Conservation (phyloP, 2,888 invertebrate species). For the Drosophila neotestacea region DNA sequence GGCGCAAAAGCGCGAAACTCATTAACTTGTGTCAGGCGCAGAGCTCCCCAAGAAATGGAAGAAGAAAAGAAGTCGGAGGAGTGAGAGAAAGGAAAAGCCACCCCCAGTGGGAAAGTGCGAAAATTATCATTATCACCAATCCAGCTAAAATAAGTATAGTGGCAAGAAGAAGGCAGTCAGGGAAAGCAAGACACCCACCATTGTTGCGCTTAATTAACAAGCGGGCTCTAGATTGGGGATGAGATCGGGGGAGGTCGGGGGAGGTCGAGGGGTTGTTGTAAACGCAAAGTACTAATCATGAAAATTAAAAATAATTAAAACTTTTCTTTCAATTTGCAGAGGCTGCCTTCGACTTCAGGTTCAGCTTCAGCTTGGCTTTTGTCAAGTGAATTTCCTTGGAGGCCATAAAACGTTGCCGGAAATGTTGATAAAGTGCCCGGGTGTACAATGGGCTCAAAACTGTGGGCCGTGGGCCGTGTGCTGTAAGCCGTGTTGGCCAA, state of each 20-base stretch:
- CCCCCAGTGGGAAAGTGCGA: conserved; percentile 70
- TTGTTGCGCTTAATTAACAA: conserved; percentile 83
- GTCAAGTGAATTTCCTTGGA: conserved; percentile 67
- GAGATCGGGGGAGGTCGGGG: background rate
- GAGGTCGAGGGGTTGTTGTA: conserved; percentile 46
- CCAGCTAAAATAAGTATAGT: conserved; percentile 47
- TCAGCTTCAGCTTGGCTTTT: conserved; percentile 34
- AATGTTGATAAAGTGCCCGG: conserved; percentile 69
- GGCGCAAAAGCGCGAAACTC: conserved; percentile 78
- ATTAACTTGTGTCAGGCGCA: conserved; percentile 77
- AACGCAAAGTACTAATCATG: conserved; percentile 82
- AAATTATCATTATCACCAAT: conserved; percentile 83
- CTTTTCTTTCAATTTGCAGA: conserved; percentile 76
- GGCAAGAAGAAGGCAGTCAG: background rate
- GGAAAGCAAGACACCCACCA: conserved; percentile 52
- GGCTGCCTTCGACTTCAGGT: conserved; percentile 12
- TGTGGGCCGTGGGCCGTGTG: background rate
- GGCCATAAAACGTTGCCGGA: conserved; percentile 68
- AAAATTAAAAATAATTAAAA: conserved; percentile 84
- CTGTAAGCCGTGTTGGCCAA: background rate
- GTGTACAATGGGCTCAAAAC: conserved; percentile 31
- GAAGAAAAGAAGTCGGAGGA: background rate
- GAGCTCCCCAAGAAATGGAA: conserved; percentile 38
- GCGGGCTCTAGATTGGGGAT: conserved; percentile 21
- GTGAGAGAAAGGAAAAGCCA: background rate